phyloP scores from a whole-genome alignment of 2,113 vertebrate species.

The Gracilinanus agilis region DNA sequence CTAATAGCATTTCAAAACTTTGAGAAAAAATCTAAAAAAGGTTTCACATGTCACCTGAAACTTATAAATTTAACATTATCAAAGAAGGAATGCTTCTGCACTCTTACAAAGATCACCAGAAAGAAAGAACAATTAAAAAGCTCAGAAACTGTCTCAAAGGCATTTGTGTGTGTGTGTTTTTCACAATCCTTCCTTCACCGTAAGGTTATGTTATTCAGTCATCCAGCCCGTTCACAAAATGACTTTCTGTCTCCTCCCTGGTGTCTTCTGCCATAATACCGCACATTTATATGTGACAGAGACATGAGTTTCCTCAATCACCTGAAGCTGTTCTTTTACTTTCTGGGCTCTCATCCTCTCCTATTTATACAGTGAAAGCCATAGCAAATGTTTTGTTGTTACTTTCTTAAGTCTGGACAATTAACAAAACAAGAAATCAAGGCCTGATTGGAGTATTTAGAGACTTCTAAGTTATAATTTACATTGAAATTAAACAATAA shows the following conservation, averaged over 20 bases:
- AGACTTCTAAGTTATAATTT: too few species aligned
- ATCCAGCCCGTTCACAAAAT: constrained; percentile 94
- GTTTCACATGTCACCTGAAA: constrained; percentile 92
- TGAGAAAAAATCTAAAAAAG: constrained; percentile 92
- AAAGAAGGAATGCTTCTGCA: constrained; percentile 92
- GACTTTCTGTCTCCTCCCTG: constrained; percentile 94
- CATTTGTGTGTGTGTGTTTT: constrained; percentile 88
- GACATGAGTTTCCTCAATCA: constrained; percentile 94
- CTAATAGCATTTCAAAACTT: constrained; percentile 93
- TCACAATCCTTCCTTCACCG: constrained; percentile 93
- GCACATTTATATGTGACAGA: constrained; percentile 94
- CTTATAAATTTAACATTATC: constrained; percentile 94
- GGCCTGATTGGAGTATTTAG: not conserved
- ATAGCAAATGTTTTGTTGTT: not conserved
- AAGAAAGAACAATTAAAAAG: constrained; percentile 94
- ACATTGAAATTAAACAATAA: not conserved
- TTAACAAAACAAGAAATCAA: not conserved
- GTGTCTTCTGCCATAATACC: constrained; percentile 93
- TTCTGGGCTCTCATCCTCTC: constrained; percentile 94
- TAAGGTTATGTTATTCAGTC: constrained; percentile 93
- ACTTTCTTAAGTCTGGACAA: not conserved
- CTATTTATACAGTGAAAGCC: constrained; percentile 92
- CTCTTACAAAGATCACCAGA: constrained; percentile 93
- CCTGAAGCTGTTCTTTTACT: constrained; percentile 93
- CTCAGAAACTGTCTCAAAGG: constrained; percentile 94